Conservation (phyloP, 1,140 invertebrate genomes). For the Drosophila nannoptera region DNA sequence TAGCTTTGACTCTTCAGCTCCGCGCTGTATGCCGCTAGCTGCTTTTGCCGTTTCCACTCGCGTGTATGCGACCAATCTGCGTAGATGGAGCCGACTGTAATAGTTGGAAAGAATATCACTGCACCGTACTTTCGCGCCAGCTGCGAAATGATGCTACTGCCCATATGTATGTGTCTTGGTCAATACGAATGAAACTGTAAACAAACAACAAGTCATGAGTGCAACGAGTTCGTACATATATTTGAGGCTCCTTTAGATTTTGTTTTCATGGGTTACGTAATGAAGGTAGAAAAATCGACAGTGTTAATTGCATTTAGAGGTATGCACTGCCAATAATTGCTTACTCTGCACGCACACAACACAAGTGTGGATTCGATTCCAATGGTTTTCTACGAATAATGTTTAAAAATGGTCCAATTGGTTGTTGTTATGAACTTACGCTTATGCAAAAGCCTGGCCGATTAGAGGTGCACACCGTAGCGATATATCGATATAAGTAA, state of each 20-base stretch:
- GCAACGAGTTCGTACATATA: neutral
- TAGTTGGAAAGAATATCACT: conserved; percentile 83
- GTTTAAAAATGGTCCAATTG: conserved; percentile 5
- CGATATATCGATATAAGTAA: conserved; percentile 11
- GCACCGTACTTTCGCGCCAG: conserved; percentile 81
- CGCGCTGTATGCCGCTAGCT: conserved; percentile 61
- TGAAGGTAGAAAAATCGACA: conserved; percentile 15
- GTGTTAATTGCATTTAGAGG: neutral
- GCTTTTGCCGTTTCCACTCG: conserved; percentile 83
- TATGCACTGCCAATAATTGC: conserved; percentile 5
- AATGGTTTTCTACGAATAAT: neutral
- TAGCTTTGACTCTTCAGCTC: conserved; percentile 59
- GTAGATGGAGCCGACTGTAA: conserved; percentile 82
- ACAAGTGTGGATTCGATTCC: conserved; percentile 3
- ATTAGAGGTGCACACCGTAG: conserved; percentile 13
- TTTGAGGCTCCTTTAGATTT: neutral
- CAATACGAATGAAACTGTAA: conserved; percentile 51
- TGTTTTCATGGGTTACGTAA: conserved; percentile 40
- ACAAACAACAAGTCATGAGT: conserved; percentile 49
- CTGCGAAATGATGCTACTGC: conserved; percentile 64
- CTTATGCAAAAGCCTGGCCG: conserved; percentile 41
- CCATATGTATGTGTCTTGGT: conserved; percentile 63
- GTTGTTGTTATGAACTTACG: conserved; percentile 47
- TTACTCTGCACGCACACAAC: conserved; percentile 22
- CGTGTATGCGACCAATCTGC: conserved; percentile 85